Base-by-base conservation (phyloP, 1,140 invertebrate genomes). In the Dryas iulia region DNA sequence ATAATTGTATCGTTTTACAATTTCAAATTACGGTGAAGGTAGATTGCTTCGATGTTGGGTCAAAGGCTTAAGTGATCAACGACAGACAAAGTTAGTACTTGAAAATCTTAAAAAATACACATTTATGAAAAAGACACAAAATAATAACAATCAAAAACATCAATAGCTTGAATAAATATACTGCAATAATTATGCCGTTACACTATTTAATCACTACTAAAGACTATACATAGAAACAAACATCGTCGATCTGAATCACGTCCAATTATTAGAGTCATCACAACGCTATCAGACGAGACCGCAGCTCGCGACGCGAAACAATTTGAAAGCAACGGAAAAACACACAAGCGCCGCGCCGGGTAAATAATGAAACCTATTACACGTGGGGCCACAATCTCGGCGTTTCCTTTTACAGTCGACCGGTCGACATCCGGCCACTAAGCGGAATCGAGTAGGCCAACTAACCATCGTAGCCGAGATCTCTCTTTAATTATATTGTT, bases 401-500 rank as follows among this genome's bases (percentile, higher is more conserved):
- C 73, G 70, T 86, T 86, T 83, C 82, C 83, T 87, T 83, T 79
- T 81, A 74, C 66, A 78, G 81, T 21, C 77, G 73, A 47, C 76
- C 77, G 72, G 70, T 81, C 76, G 79, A 85, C 85, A 87, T 86
- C 82, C 86, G 86, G 83, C 77, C 78, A 67, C 72, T 82, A 80
- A 83, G 79, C 76, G 77, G 75, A 83, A 78, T 76, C 76, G 71
- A 70, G 73, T 73, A 74, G 72, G 71, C 72, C 70, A 74, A 72
- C 66, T 64, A 67, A 69, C 47, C 77, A 79, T 82, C 79, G 73
- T 61, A 79, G 76, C 74, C 69, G 79, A 78, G 84, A 89, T 89
- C 80, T 87, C 83, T 82, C 87, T 91, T 91, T 91, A 91, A 91
- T 91, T 89, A 91, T 91, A 90, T 90, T 89, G 89, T 91, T 88